phyloP scores from a whole-genome alignment of 2,113 vertebrate species.

The Micronisus gabar region DNA sequence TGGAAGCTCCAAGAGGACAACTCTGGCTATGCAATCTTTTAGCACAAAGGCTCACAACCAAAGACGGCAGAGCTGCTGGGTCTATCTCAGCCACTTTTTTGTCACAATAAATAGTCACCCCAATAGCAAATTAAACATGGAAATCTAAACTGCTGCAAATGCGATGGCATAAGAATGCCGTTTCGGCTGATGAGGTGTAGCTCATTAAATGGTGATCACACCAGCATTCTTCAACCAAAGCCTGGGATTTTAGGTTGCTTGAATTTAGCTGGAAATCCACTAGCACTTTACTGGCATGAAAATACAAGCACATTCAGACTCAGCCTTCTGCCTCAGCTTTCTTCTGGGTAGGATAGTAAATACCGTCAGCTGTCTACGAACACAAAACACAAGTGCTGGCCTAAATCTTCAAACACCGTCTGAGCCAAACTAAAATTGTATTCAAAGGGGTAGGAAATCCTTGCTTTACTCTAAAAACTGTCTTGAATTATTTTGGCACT shows the following conservation, averaged over 20 bases:
- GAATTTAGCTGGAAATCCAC: neutral
- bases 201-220: neutral
- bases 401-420: neutral
- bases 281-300: neutral
- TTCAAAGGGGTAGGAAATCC: neutral
- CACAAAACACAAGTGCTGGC: neutral
- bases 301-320: neutral
- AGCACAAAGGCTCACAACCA: neutral
- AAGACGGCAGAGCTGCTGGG: neutral
- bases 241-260: neutral
- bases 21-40: neutral
- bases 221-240: neutral
- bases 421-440: neutral
- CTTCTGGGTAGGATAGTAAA: neutral
- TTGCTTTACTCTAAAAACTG: neutral
- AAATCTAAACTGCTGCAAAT: neutral
- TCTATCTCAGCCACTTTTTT: neutral
- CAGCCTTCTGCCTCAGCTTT: neutral
- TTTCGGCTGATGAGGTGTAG: neutral
- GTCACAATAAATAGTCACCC: neutral
- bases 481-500: neutral
- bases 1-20: neutral
- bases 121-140: neutral
- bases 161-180: rapidly evolving
- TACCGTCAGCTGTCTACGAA: neutral